These are phyloP conservation scores for Guaruba guarouba DNA, from an alignment of 2,113 vertebrate genomes.

Conservation along the genomic window DNA sequence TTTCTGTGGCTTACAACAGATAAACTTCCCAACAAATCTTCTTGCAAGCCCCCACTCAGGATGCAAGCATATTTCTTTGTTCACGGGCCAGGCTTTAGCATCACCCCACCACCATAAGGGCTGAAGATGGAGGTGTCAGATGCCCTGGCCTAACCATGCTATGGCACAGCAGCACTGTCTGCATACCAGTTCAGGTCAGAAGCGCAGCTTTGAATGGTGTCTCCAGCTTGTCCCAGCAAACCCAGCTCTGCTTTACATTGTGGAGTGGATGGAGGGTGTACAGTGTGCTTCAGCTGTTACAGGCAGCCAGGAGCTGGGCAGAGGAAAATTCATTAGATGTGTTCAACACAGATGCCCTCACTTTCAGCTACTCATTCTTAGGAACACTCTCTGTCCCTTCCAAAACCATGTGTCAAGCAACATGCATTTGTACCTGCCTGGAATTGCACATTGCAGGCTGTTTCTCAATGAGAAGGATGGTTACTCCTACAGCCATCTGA, in stretches of 20 bases:
- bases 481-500: neutral
- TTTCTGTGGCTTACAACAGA: neutral
- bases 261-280: neutral
- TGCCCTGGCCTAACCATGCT: neutral
- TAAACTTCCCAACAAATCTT: neutral
- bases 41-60: neutral
- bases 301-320: neutral
- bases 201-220: fast-evolving
- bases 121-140: neutral
- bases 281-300: neutral
- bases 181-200: neutral
- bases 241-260: neutral
- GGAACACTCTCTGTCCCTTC: neutral
- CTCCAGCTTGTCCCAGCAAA: neutral
- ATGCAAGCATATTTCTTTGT: neutral
- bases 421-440: neutral
- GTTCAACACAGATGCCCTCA: neutral
- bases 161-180: neutral
- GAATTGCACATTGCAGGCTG: neutral
- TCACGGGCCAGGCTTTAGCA: neutral
- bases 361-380: neutral
- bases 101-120: neutral
- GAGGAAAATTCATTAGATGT: neutral
- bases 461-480: neutral
- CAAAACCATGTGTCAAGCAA: neutral